Evolutionary conservation across 2,797 vertebrate species (phyloP), one percentile per base, ranked within the genome.

Genomic region (Nothura maculosa): DNA sequence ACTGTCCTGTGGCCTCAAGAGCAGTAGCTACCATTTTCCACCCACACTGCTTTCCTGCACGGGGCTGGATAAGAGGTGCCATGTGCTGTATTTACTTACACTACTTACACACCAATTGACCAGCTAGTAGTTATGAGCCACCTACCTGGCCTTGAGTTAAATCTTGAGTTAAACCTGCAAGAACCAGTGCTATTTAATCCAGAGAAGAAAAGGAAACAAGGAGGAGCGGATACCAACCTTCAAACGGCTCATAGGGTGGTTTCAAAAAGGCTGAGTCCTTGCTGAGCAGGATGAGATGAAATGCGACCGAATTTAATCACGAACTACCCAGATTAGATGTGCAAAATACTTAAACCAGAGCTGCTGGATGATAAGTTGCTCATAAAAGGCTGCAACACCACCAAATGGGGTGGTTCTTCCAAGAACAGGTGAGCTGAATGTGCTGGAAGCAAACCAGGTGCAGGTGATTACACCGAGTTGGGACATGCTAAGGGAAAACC

Each of bases 391-490:
- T 90, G 81, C 79, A 87, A 81, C 28, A 50, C 57, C 76, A 95
- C 87, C 72, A 47, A 40, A 58, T 48, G n/a, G 40, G 16, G 38
- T 40, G 38, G 38, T 40, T 40, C 57, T 90, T 80, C 87, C 45
- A 64, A 25, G 69, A 92, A 66, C 43, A 85, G 66, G 72, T 32
- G 54, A 89, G 66, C 19, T 83, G 32, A 90, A 85, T 85, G 76
- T 15, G 43, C 40, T 92, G 79, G 85, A 83, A 94, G 69, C 57
- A 93, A 92, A 92, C 25, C 58, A 85, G 61, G 58, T 68, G 28
- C 21, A 54, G 58, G 36, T 74, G 54, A 20, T 81, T 94, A 25
- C 21, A 15, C 30, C 55, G 58, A 67, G 62, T 38, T 57, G 18
- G 48, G 28, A 40, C 20, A 70, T 10, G 54, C 27, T 18, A 52